phyloP scores from a whole-genome alignment of 2,113 vertebrate genomes.

The Dendrocopos noguchii region DNA sequence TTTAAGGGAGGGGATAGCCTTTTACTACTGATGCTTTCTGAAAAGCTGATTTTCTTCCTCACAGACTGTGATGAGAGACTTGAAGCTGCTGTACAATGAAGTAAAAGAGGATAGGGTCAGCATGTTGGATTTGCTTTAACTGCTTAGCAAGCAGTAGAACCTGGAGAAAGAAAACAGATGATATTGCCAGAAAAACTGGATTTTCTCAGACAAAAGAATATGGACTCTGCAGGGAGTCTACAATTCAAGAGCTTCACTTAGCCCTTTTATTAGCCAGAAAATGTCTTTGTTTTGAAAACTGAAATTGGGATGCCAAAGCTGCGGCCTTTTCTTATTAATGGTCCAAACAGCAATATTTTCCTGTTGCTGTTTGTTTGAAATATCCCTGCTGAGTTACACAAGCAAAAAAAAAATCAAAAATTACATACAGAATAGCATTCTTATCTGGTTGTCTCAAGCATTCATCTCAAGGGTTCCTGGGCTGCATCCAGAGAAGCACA shows the following conservation, averaged over 20 bases:
- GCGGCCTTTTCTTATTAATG: not conserved
- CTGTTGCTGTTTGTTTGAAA: not conserved
- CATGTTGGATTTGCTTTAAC: not conserved
- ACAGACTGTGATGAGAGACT: not conserved
- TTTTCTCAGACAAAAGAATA: not conserved
- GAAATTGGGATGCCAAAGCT: not conserved
- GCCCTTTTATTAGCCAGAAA: not conserved
- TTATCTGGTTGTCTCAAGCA: not conserved
- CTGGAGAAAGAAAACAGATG: not conserved
- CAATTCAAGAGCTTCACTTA: not conserved
- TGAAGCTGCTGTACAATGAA: not conserved
- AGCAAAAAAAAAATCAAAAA: not conserved
- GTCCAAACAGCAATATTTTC: not conserved
- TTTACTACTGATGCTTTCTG: not conserved
- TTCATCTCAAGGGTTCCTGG: too few species aligned
- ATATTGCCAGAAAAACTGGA: not conserved
- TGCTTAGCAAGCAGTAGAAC: not conserved
- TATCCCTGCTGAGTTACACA: not conserved
- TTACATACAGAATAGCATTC: not conserved
- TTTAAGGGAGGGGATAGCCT: not conserved
- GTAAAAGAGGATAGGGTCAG: not conserved
- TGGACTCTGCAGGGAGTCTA: too few species aligned
- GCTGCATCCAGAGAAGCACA: too few species aligned
- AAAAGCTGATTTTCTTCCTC: not conserved
- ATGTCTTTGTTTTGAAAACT: not conserved